These are phyloP conservation scores for Pachydiplax longipennis DNA, from an alignment of 2,888 invertebrate species.

Conservation along the genomic window DNA sequence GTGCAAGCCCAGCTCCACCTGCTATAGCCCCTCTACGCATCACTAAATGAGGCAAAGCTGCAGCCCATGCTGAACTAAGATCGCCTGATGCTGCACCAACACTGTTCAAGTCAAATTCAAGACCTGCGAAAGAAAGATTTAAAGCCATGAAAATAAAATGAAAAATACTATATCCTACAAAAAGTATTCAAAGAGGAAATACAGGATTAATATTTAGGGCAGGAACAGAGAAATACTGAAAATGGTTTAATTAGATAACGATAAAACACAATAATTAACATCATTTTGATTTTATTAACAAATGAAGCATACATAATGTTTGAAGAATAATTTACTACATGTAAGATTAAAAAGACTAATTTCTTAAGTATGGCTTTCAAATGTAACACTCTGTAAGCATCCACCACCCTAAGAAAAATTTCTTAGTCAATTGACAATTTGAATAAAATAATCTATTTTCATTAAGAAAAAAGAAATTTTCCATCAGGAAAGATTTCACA, in stretches of 20 bases:
- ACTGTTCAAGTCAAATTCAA: slow-evolving; percentile 76
- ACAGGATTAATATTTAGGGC: background rate
- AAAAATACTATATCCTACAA: too few relatives aligned
- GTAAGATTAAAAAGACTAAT: too few relatives aligned
- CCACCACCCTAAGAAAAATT: too few relatives aligned
- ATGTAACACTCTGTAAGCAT: too few relatives aligned
- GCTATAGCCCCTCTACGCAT: slow-evolving; percentile 84
- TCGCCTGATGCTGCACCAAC: slow-evolving; percentile 76
- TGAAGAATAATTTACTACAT: too few relatives aligned
- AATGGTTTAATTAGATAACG: background rate
- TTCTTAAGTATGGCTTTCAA: too few relatives aligned
- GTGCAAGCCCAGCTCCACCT: slow-evolving; percentile 59
- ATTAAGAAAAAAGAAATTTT: too few relatives aligned
- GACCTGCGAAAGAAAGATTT: slow-evolving; percentile 60
- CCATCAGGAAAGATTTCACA: too few relatives aligned
- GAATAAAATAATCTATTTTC: too few relatives aligned
- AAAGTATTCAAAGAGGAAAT: background rate
- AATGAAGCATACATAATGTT: too few relatives aligned
- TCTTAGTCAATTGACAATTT: too few relatives aligned
- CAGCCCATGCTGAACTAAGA: slow-evolving; percentile 91
- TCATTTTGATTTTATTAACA: too few relatives aligned
- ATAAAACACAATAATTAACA: background rate
- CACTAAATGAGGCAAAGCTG: slow-evolving; percentile 86
- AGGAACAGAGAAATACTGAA: background rate
- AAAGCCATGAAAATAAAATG: background rate